Evolutionary conservation across 2,113 vertebrate genomes (phyloP), one percentile per base, ranked within the genome.

Genomic region (Grallaria varia): DNA sequence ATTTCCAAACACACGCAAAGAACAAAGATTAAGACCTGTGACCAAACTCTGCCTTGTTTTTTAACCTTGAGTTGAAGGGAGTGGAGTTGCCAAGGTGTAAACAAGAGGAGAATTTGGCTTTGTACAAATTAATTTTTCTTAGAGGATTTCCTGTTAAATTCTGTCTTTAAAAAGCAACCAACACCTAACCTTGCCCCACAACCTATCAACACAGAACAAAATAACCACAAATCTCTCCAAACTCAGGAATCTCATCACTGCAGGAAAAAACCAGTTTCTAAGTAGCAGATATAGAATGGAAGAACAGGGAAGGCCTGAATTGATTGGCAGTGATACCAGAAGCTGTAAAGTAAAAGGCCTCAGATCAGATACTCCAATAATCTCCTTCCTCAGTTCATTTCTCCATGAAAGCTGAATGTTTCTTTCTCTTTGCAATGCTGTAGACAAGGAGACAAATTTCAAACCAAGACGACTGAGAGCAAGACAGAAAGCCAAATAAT

Each of bases 131-230:
- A 64, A 76, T 59, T 87, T 69, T 85, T n/a, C n/a, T 92, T 35
- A 84, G 77, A 75, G 53, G 75, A 90, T 94, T 96, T 95, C 87
- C 92, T 81, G 28, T n/a, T 64, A 78, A 67, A 33, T 64, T 84
- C 13, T 9, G 8, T 27, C 37, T 75, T 81, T 84, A 87, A 92
- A 94, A 72, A 89, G 33, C 58, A 91, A 72, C 18, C 23, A 49
- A 27, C 47, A 87, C 22, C 17, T 67, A 87, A 84, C 62, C 69
- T 84, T 74, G 42, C 76, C 68, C 44, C 44, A 88, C 37, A 87
- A 35, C 52, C 44, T 49, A 42, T 16, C 40, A 12, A 24, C 10
- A 40, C 1, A 44, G 59, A 79, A 62, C n/a, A 82, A 81, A 91
- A 47, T 69, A 69, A 56, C 52, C 37, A 63, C 31, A 44, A 64